A percentile compares a stretch with the other conserved stretches of the same genome.
Conservation (phyloP, 2,113 vertebrate species). For the Hiodon tergisus region DNA sequence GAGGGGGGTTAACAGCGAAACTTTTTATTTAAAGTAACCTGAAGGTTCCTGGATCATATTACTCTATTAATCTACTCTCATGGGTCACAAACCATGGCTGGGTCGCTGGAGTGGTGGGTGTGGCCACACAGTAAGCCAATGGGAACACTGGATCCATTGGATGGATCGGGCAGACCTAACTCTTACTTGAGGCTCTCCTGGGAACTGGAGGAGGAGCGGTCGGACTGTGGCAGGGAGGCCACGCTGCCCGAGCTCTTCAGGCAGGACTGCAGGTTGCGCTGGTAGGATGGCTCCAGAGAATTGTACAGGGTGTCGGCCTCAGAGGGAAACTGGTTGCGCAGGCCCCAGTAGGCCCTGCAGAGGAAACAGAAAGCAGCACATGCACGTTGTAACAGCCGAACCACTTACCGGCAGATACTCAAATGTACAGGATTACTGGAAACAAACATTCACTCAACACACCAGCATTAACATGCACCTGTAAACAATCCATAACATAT, state of each 20-base stretch:
- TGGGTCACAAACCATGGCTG: no score
- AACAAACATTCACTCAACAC: no score
- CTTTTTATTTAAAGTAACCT: neutral
- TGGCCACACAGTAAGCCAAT: neutral
- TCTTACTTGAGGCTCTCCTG: slow-evolving; percentile 96
- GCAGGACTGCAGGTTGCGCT: slow-evolving; percentile 85
- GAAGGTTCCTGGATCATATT: neutral
- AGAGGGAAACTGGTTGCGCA: slow-evolving; percentile 86
- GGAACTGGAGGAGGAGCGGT: slow-evolving; percentile 95
- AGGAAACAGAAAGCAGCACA: neutral
- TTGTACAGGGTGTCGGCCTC: slow-evolving; percentile 86
- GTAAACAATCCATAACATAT: no score
- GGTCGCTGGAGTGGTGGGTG: no score
- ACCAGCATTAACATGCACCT: no score
- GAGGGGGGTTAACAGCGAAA: no score
- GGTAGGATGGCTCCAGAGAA: slow-evolving; percentile 86
- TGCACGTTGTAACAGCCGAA: no score
- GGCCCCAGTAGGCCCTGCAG: slow-evolving; percentile 83
- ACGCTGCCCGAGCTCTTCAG: slow-evolving; percentile 86
- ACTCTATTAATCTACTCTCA: neutral
- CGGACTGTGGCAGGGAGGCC: slow-evolving; percentile 91
- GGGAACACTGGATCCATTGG: slow-evolving; percentile 18
- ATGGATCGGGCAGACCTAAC: neutral
- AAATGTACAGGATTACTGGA: no score
- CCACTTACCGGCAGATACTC: no score